Evolutionary conservation across 92 coral and sea anemone species (phyloP).

Genomic region (Isaurus tuberculatus): DNA sequence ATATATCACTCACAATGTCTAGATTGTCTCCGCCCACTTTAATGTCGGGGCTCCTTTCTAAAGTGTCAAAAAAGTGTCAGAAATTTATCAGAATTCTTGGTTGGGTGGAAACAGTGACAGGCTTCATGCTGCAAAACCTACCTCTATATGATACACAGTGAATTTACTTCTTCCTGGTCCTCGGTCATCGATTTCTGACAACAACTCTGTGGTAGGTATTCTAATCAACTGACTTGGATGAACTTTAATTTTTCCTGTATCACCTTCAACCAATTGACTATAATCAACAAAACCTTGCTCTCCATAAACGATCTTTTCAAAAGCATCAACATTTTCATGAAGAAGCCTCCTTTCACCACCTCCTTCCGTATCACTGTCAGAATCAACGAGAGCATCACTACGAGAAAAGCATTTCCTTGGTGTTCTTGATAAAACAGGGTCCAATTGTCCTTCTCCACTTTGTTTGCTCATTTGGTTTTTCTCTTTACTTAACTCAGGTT

Average conservation of each 20-base stretch:
- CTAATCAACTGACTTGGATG: constrained; percentile 88
- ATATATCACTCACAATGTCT: too few species aligned
- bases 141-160: constrained; percentile 91
- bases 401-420: constrained; percentile 68
- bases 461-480: constrained; percentile 3
- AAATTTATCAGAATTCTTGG: too few species aligned
- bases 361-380: constrained; percentile 81
- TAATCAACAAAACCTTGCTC: background rate
- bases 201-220: constrained; percentile 80
- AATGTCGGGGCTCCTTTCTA: too few species aligned
- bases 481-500: constrained; percentile 28
- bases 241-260: constrained; percentile 53
- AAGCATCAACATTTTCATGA: constrained; percentile 23
- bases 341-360: constrained; percentile 68
- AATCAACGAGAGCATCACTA: constrained; percentile 71
- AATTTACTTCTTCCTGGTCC: constrained; percentile 86
- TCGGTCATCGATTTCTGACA: constrained; percentile 80
- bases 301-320: constrained; percentile 65
- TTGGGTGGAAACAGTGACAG: too few species aligned
- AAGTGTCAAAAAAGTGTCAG: too few species aligned
- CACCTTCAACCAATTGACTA: background rate
- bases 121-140: constrained; percentile 13
- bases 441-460: constrained; percentile 32
- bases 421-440: constrained; percentile 16
- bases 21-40: too few species aligned